Evolutionary conservation across 2,113 vertebrate genomes (phyloP), one percentile per base, ranked within the genome.

Genomic region (Lampris incognitus): DNA sequence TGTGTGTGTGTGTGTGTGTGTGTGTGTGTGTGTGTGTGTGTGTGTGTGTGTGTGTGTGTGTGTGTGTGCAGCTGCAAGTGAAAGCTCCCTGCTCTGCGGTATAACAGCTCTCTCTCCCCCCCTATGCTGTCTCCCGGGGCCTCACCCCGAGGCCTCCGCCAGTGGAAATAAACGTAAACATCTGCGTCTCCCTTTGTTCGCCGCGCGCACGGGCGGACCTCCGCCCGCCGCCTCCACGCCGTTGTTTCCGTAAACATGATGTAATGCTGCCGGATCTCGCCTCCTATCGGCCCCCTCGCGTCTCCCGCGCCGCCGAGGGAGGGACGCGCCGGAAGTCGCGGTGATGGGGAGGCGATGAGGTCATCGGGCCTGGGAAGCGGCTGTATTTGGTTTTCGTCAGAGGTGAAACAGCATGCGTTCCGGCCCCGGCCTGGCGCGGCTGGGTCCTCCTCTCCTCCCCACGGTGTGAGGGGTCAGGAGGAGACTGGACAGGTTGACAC

Each of bases 141-240:
- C 87, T 87, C 82, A 88, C 70, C 56, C 72, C 10, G 40, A 74
- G 51, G 83, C 69, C 65, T 70, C 71, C 84, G 91, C 92, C 91
- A 93, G 65, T 78, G 66, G 72, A 93, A 92, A 93, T 90, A 92
- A 91, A 91, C 78, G 75, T 86, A 83, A 88, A 87, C 88, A 91
- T 92, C 86, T 93, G 90, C 57, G 86, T 84, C 87, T 89, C 87
- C 83, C 89, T 93, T 88, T 78, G 76, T 82, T 82, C 80, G 77
- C 82, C 63, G 71, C 68, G 65, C 85, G 81, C 72, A 66, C 62
- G 59, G 78, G 69, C 86, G 78, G 58, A 89, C 82, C 82, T 85
- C 72, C 59, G 67, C 75, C 80, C 83, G 71, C 80, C 66, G 81
- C 76, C 36, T 77, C n/a, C 44, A 86, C 84, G 79, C 72, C 37